These are phyloP conservation scores for Ctenopoma kingsleyae DNA, from an alignment of 2,797 vertebrate species.

Conservation along the genomic window DNA sequence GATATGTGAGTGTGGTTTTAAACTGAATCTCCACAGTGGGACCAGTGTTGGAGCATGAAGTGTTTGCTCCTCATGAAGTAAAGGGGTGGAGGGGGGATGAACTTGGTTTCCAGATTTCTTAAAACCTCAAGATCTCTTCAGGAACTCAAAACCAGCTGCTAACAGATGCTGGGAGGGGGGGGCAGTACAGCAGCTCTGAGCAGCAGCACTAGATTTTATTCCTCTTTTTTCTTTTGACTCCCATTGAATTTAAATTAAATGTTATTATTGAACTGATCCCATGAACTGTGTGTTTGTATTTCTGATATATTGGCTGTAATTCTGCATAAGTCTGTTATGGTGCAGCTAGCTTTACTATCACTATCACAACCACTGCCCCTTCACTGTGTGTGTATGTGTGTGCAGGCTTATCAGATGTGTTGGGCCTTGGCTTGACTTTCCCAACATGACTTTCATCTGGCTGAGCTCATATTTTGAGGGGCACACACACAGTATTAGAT, in stretches of 20 bases:
- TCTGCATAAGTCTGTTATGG: background rate
- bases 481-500: slow-evolving; percentile 11
- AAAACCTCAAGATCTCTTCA: slow-evolving; percentile 35
- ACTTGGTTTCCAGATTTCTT: slow-evolving; percentile 50
- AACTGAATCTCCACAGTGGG: slow-evolving; percentile 26
- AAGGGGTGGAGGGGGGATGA: background rate
- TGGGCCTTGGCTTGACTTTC: background rate
- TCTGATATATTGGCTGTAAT: background rate
- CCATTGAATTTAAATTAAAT: no score
- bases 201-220: no score
- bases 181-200: background rate
- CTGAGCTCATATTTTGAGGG: background rate
- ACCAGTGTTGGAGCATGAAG: slow-evolving; percentile 29
- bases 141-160: slow-evolving; percentile 32
- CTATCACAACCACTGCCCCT: background rate
- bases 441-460: slow-evolving; percentile 1
- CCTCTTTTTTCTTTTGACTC: no score
- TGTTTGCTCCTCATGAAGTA: slow-evolving; percentile 11
- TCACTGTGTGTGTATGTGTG: slow-evolving; percentile 14
- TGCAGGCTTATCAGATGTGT: background rate
- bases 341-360: background rate
- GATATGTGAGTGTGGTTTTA: slow-evolving; percentile 15
- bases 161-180: slow-evolving; percentile 27
- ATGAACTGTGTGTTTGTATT: background rate
- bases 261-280: no score